phyloP scores from a whole-genome alignment of 2,113 vertebrate genomes.

The Protobothrops mucrosquamatus region DNA sequence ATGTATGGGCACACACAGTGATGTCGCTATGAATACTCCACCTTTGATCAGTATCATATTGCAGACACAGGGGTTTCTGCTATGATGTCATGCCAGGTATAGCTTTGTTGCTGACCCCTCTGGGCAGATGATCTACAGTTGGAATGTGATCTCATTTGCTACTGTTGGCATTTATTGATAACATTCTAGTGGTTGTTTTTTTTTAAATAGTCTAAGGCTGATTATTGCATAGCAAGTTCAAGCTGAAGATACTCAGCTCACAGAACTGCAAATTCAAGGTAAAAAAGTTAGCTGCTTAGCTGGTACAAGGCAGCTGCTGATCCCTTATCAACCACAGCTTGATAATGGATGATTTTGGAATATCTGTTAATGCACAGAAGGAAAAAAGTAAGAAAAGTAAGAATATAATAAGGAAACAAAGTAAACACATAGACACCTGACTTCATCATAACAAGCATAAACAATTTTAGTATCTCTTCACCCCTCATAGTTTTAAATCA shows the following conservation, averaged over 20 bases:
- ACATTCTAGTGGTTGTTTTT: background rate
- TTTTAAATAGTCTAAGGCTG: background rate
- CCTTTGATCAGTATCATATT: background rate
- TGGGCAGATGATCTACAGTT: background rate
- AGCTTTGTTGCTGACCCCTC: background rate
- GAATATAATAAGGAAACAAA: background rate
- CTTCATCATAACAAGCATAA: background rate
- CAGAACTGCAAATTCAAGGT: background rate
- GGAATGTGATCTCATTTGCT: background rate
- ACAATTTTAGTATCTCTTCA: background rate
- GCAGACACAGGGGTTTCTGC: background rate
- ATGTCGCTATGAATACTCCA: background rate
- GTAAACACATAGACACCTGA: background rate
- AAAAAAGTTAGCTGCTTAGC: background rate
- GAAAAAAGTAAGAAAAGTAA: background rate
- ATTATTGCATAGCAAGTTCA: background rate
- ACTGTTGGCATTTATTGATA: background rate
- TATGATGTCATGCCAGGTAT: background rate
- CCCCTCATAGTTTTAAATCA: background rate
- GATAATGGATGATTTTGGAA: background rate
- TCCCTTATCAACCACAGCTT: background rate
- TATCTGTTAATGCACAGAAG: background rate
- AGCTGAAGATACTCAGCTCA: background rate
- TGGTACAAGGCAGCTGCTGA: background rate
- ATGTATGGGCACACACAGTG: background rate